phyloP scores from a whole-genome alignment of 1,140 invertebrate species.

The Lamellibrachia luymesi region DNA sequence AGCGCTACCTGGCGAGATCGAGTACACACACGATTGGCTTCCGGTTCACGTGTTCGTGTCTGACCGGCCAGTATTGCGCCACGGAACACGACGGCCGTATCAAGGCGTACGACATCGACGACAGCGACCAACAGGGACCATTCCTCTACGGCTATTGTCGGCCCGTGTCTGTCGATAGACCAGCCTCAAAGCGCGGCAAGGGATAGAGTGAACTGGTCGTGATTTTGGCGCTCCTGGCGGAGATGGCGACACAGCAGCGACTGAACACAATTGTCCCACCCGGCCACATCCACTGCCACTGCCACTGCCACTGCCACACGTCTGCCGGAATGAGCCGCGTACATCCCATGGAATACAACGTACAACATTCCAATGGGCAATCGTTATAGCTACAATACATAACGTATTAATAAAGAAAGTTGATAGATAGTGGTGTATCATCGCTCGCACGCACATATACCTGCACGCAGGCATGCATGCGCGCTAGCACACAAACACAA shows the following conservation, averaged over 20 bases:
- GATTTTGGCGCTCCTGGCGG: background rate
- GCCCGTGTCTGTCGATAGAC: background rate
- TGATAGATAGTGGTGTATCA: background rate
- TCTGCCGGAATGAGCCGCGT: background rate
- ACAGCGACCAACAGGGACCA: slow-evolving; percentile 1
- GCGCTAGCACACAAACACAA: too few relatives aligned
- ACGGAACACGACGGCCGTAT: background rate
- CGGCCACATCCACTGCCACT: too few relatives aligned
- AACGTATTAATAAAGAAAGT: background rate
- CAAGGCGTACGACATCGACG: slow-evolving; percentile 2
- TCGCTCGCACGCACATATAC: background rate
- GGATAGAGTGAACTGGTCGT: background rate
- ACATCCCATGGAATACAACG: background rate
- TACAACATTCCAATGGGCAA: background rate
- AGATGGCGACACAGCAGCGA: background rate
- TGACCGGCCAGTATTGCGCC: slow-evolving; percentile 2
- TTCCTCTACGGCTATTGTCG: background rate
- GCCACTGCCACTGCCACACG: background rate
- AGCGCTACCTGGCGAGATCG: background rate
- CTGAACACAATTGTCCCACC: background rate
- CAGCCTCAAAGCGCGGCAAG: background rate
- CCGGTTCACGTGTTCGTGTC: slow-evolving; percentile 8
- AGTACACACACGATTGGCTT: slow-evolving; percentile 10
- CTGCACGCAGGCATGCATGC: background rate
- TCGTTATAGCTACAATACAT: background rate